Evolutionary conservation across 1,140 invertebrate species (phyloP).

Genomic region (Tachypleus tridentatus): DNA sequence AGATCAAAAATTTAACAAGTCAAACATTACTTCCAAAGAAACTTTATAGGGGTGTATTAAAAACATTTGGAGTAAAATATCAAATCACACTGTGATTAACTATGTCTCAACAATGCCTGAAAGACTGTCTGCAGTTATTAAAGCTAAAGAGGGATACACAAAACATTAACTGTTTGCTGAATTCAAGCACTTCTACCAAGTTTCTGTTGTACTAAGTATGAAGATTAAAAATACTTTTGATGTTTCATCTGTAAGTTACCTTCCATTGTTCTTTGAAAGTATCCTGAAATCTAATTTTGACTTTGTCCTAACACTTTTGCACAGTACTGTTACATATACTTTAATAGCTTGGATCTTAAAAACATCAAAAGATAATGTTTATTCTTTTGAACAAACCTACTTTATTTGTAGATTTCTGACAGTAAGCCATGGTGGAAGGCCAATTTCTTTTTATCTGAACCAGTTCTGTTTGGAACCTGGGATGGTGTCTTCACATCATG

Average conservation of each 20-base stretch:
- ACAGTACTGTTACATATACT: slow-evolving; percentile 1
- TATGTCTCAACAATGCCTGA: too few relatives aligned
- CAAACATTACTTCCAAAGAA: too few relatives aligned
- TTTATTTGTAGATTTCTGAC: slow-evolving; percentile 15
- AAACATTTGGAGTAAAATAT: too few relatives aligned
- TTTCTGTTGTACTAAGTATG: too few relatives aligned
- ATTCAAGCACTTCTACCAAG: too few relatives aligned
- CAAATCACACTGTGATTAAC: too few relatives aligned
- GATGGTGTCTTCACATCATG: slow-evolving; percentile 92
- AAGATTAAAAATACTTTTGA: too few relatives aligned
- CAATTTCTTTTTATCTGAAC: slow-evolving; percentile 84
- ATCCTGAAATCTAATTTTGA: background rate
- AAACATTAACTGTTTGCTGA: too few relatives aligned
- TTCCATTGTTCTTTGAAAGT: background rate
- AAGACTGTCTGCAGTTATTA: too few relatives aligned
- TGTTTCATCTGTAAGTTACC: background rate
- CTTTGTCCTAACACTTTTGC: background rate
- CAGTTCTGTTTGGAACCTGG: slow-evolving; percentile 92
- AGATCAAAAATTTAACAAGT: too few relatives aligned
- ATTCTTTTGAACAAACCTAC: background rate
- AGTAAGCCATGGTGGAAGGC: slow-evolving; percentile 76
- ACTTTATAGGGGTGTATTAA: too few relatives aligned
- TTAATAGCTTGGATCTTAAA: background rate
- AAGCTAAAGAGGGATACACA: too few relatives aligned
- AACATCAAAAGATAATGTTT: slow-evolving; percentile 2